Base-by-base conservation (phyloP, 2,797 vertebrate genomes). In the Clarias platycephalus region DNA sequence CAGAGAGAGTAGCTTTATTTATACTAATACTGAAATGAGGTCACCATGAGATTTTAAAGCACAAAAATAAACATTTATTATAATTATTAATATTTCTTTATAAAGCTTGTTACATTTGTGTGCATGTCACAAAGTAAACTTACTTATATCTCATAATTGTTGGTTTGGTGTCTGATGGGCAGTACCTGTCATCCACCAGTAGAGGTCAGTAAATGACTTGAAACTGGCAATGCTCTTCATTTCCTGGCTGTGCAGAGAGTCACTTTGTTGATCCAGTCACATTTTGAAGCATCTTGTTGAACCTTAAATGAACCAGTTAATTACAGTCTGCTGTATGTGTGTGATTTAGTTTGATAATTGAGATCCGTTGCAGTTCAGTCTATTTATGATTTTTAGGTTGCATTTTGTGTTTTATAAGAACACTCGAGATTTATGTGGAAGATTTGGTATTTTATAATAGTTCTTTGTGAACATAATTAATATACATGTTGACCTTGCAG, bases 161-260 rank as follows among this genome's bases (percentile, higher is more conserved):
- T 9, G 1, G 31, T 58, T 62, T 9, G 12, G 24, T 71, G 34
- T 13, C 8, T 18, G 16, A 28, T 31, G 20, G 1, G 28, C 34
- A 80, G 28, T 82, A 80, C 15, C 57, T 53, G 18, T 63, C 44
- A 10, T 15, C 79, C 34, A 66, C 84, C 88, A 84, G 34, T 9
- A 86, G 88, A 87, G 85, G 84, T 83, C 88, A 87, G 84, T 82
- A 83, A 80, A 84, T 71, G 26, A 80, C 67, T 85, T 26, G 15
- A 49, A 20, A 66, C 55, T 22, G 13, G 2, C n/a, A 13, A 74
- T 20, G 26, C n/a, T 63, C 12, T 20, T 49, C 3, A 12, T 55
- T 13, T 70, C 26, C 63, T 24, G 24, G 1, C 71, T 8, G 26
- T 22, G 9, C 2, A 18, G n/a, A 18, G 24, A 77, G 31, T 22